Evolutionary conservation across 1,140 invertebrate genomes (phyloP).

Genomic region (Chironomus striatipennis): DNA sequence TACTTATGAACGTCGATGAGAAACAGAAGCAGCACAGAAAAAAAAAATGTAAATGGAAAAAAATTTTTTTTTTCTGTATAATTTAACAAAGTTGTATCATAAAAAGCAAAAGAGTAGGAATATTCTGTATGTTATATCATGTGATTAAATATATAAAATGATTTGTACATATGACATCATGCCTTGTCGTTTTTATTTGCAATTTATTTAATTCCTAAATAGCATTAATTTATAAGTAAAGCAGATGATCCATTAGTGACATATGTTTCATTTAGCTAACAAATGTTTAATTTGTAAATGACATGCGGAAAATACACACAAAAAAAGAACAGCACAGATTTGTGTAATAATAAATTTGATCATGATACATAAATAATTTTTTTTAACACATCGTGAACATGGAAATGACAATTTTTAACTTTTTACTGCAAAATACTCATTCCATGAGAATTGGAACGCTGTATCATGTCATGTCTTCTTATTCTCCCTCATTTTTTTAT

Average conservation of each 20-base stretch:
- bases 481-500: neutral
- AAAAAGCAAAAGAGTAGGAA: neutral
- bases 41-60: neutral
- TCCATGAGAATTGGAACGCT: neutral
- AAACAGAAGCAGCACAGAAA: too few relatives aligned
- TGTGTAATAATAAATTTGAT: too few relatives aligned
- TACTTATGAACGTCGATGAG: too few relatives aligned
- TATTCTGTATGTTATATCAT: neutral
- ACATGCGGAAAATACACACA: neutral
- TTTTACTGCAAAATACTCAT: neutral
- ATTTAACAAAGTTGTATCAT: neutral
- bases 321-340: neutral
- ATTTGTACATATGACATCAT: neutral
- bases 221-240: neutral
- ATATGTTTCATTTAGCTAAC: neutral
- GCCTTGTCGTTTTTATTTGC: neutral
- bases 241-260: constrained; percentile 20
- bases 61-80: neutral
- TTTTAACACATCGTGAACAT: too few relatives aligned
- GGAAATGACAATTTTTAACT: too few relatives aligned
- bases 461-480: neutral
- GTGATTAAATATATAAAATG: neutral
- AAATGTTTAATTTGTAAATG: neutral
- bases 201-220: constrained; percentile 19
- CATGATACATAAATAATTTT: too few relatives aligned